Evolutionary conservation across 2,797 vertebrate genomes (phyloP), one percentile per base, ranked within the genome.

Genomic region (Trematomus bernacchii): DNA sequence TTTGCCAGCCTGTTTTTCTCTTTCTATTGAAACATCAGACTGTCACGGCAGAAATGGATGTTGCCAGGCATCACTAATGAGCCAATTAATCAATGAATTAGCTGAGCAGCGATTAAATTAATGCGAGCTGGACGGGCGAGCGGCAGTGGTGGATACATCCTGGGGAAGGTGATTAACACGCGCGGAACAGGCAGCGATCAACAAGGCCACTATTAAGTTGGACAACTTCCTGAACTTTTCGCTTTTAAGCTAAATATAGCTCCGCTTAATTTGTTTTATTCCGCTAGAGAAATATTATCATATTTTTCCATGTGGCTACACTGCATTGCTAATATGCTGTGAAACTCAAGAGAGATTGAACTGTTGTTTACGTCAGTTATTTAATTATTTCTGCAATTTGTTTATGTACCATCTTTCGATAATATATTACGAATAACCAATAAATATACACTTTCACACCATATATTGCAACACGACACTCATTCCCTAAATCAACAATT

Each of bases 61-160:
- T 93, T 92, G 92, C 93, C 93, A 93, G 92, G 92, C 93, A 92
- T 93, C 92, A 90, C 92, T 94, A 94, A 94, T 93, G 93, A 94
- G 92, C 88, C 92, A 94, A 92, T 94, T 93, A 93, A 94, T 94
- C 93, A 94, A 94, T 93, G 88, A 93, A 94, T 94, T 94, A 94
- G 92, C 91, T 88, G 84, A 92, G 92, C 92, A 92, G 92, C 86
- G 90, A 93, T 94, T 93, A 88, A 93, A 93, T 94, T 93, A 93
- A 93, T 92, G 89, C 43, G 83, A 84, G 89, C 91, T 90, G 91
- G 91, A 92, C 73, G 69, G 82, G 85, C 85, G 52, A 90, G 88
- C 87, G 77, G 88, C 90, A 91, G 91, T 91, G 89, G 82, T 90
- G 91, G 88, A 92, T 92, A 89, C 91, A 91, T 93, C 91, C 89